These are phyloP conservation scores for Toxostoma redivivum DNA, from an alignment of 2,113 vertebrate species.

Conservation along the genomic window DNA sequence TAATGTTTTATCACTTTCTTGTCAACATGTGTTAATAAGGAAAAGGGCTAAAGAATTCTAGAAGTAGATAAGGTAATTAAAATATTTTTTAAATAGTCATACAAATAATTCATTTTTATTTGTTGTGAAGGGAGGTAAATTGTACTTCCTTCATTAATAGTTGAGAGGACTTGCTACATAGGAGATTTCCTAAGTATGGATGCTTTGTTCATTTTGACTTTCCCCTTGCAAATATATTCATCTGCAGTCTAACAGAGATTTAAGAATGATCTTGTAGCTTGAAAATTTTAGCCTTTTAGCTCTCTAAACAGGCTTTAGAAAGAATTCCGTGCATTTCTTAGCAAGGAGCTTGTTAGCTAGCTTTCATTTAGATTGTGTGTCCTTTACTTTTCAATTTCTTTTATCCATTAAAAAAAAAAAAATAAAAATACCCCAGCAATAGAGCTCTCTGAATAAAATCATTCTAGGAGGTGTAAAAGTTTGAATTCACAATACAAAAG, in stretches of 20 bases:
- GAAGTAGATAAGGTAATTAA: neutral
- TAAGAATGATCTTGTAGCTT: neutral
- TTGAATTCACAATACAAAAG: slow-evolving; percentile 26
- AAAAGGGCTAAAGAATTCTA: neutral
- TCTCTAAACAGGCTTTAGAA: neutral
- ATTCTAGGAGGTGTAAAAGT: slow-evolving; percentile 4
- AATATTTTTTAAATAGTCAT: neutral
- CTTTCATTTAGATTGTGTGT: neutral
- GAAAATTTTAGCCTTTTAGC: neutral
- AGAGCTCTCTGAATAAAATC: slow-evolving; percentile 7
- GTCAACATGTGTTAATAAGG: neutral
- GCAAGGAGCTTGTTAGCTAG: neutral
- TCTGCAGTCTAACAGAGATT: neutral
- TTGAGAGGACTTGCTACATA: neutral
- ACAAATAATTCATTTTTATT: neutral
- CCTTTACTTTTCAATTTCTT: slow-evolving; percentile 7
- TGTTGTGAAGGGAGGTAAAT: neutral
- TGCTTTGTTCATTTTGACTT: neutral
- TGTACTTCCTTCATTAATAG: neutral
- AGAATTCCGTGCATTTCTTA: neutral
- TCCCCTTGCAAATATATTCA: neutral
- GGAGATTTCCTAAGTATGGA: neutral
- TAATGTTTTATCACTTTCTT: neutral
- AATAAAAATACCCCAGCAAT: neutral
- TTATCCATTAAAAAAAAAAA: neutral